Base-by-base conservation (phyloP, 2,888 invertebrate genomes). In the Caenorhabditis wallacei region DNA sequence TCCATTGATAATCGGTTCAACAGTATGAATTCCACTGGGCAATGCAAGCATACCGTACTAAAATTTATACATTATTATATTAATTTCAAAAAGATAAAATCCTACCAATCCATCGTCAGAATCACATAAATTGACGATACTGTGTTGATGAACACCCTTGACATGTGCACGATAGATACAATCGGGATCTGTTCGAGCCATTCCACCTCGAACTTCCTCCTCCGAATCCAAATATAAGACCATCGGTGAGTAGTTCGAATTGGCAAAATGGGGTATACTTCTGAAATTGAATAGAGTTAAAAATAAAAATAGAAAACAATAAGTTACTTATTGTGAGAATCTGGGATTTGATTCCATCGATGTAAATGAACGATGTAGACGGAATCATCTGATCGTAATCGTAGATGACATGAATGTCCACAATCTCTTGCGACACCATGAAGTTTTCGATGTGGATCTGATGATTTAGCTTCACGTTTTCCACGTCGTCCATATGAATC, bases 101-200 rank as follows among this genome's bases (percentile, higher is more conserved):
- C 88, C 72, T 46, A 90, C 90, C 86, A 90, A 69, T 78, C 90
- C 90, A 43, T 88, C 88, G 57, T 90, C 85, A 24, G 76, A 75
- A 59, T 90, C 90, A 72, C 90, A 90, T 43, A 91, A 72, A 76
- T 90, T 90, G 80, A 91, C 89, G 79, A 90, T 89, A 51, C 87
- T 85, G 46, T 84, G 82, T 59, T 90, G 87, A 16, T 72, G 59
- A 24, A 82, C 78, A 30, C 86, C 88, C 43, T 75, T 80, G 54
- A 91, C 89, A 22, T 78, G 85, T 2, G 90, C 90, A 22, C 78
- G 61, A 71, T 91, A 90, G 72, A 90, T 79, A 68, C 90, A 90
- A 64, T 87, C 84, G 7, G 88, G 81, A 10, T 89, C 87, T 5
- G 84, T 70, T 18, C 71, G 70, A 1, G 86, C 80, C 40, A 85